Evolutionary conservation across 2,113 vertebrate genomes (phyloP).

Genomic region (Ammodytes dubius): DNA sequence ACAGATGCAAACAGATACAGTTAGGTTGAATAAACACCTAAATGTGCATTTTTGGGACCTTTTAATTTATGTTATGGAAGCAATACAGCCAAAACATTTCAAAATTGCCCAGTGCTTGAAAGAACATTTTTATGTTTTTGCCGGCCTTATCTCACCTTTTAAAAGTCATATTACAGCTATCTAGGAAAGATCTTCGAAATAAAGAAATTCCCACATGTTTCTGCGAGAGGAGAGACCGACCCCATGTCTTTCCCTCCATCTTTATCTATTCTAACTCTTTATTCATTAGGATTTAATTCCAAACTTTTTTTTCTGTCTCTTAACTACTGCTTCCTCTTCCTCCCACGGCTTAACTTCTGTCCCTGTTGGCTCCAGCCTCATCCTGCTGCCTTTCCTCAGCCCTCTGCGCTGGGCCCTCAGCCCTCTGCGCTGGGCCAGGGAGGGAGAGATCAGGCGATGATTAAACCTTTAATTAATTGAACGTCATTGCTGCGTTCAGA

Average conservation of each 20-base stretch:
- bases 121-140: no score
- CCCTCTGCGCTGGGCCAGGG: slow-evolving; percentile 23
- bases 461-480: slow-evolving; percentile 77
- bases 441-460: slow-evolving; percentile 61
- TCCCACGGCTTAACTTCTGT: not conserved
- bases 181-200: not conserved
- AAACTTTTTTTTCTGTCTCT: not conserved
- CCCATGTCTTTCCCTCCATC: not conserved
- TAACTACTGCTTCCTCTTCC: not conserved
- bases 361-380: not conserved
- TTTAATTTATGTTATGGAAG: no score
- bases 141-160: no score
- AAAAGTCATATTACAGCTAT: not conserved
- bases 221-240: not conserved
- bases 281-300: not conserved
- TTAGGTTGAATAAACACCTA: no score
- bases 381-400: slow-evolving; percentile 35
- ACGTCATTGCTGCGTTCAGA: slow-evolving; percentile 46
- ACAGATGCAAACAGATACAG: no score
- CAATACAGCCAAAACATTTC: no score
- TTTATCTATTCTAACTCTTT: not conserved
- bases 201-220: not conserved
- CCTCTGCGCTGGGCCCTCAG: slow-evolving; percentile 3
- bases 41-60: no score
- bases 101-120: no score